A percentile compares a stretch with the other conserved stretches of the same genome.
These are phyloP conservation scores for Byasa hedistus DNA, from an alignment of 2,888 invertebrate genomes.

Conservation along the genomic window DNA sequence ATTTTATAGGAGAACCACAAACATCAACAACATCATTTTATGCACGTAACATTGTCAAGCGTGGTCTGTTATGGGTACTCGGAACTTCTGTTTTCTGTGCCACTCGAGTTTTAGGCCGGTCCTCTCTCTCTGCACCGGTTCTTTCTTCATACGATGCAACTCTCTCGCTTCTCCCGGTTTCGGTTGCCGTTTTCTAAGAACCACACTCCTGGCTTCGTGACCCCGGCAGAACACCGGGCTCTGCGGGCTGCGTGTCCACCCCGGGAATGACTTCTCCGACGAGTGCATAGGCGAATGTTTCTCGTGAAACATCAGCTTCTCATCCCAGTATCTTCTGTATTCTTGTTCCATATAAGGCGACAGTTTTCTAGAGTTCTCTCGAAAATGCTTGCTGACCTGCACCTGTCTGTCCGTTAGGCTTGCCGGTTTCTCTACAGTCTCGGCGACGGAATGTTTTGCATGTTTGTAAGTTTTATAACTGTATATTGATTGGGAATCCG, in stretches of 20 bases:
- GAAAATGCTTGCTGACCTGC: constrained; percentile 6
- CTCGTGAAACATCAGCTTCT: constrained; percentile 48
- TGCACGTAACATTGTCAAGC: too few relatives aligned
- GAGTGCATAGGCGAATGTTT: constrained; percentile 36
- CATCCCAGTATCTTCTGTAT: constrained; percentile 56
- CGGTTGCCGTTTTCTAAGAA: constrained; percentile 26
- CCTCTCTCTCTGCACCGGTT: constrained; percentile 10
- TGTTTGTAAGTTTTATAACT: constrained; percentile 43
- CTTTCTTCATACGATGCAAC: not conserved
- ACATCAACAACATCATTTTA: too few relatives aligned
- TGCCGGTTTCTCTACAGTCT: constrained; percentile 10
- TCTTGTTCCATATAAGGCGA: constrained; percentile 61
- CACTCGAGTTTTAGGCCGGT: constrained; percentile 46
- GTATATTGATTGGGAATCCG: constrained; percentile 50
- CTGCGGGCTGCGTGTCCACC: constrained; percentile 17
- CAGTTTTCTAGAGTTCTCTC: constrained; percentile 28
- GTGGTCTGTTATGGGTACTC: constrained; percentile 17
- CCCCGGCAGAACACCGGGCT: constrained; percentile 38
- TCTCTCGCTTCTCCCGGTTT: constrained; percentile 33
- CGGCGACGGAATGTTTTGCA: constrained; percentile 15
- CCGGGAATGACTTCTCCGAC: constrained; percentile 37
- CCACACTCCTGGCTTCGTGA: constrained; percentile 50
- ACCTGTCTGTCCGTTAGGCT: not conserved
- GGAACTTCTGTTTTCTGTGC: constrained; percentile 53
- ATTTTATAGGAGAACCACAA: too few relatives aligned